Evolutionary conservation across 1,140 invertebrate species (phyloP).

Genomic region (Nilaparvata lugens): DNA sequence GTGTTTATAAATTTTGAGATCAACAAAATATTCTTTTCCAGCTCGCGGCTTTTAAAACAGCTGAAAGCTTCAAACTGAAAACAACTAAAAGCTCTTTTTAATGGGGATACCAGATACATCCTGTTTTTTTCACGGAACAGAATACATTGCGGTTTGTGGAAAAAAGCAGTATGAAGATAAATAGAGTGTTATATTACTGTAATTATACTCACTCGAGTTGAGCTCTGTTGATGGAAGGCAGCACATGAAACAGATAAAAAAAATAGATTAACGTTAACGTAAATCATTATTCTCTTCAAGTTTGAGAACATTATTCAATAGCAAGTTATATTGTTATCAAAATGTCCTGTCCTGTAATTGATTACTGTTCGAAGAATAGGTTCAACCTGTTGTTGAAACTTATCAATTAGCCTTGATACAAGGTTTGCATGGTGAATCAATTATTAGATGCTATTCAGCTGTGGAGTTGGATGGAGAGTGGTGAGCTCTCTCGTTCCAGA

Average conservation of each 20-base stretch:
- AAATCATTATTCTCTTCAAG: too few relatives aligned
- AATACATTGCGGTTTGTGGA: too few relatives aligned
- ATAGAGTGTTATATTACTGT: not conserved
- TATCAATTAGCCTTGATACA: not conserved
- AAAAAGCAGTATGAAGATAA: too few relatives aligned
- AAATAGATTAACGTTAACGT: not conserved
- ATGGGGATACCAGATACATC: too few relatives aligned
- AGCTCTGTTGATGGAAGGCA: constrained; percentile 19
- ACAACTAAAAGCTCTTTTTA: too few relatives aligned
- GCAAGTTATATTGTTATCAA: not conserved
- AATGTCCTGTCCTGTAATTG: not conserved
- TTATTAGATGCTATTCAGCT: too few relatives aligned
- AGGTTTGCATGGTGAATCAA: not conserved
- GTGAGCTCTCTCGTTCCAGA: not conserved
- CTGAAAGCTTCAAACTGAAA: too few relatives aligned
- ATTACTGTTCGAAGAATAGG: not conserved
- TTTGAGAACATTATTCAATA: too few relatives aligned
- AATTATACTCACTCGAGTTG: constrained; percentile 51
- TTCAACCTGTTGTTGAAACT: not conserved
- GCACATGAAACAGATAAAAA: constrained; percentile 29
- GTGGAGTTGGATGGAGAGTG: not conserved
- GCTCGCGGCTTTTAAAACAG: too few relatives aligned
- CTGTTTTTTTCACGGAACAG: too few relatives aligned
- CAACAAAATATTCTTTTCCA: too few relatives aligned
- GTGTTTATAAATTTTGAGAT: too few relatives aligned